Percentiles rank a stretch among this genome's conserved stretches.
Evolutionary conservation across 1,140 invertebrate species (phyloP).

Genomic region (Sycophila sp.): DNA sequence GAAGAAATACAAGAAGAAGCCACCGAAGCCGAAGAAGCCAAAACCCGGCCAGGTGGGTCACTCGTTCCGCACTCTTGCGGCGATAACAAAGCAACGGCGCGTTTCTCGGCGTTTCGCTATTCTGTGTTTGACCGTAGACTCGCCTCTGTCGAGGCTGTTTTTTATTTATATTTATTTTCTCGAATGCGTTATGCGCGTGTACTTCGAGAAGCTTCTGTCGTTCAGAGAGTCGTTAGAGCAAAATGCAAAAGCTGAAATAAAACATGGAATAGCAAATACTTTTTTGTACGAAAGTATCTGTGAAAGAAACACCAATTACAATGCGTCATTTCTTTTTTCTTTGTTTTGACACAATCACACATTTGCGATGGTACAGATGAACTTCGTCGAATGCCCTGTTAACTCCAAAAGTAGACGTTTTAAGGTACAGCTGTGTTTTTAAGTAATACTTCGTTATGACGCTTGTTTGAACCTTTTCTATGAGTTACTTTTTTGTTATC

Average conservation of each 20-base stretch:
- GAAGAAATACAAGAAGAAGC: slow-evolving; percentile 83
- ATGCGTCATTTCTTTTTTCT: slow-evolving; percentile 33
- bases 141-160: too few species aligned
- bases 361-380: slow-evolving; percentile 39
- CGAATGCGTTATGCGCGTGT: too few species aligned
- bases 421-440: slow-evolving; percentile 37
- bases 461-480: slow-evolving; percentile 25
- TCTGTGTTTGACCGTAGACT: too few species aligned
- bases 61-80: too few species aligned
- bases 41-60: slow-evolving; percentile 70
- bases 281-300: too few species aligned
- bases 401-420: slow-evolving; percentile 42
- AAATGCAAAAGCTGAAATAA: too few species aligned
- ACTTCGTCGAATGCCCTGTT: slow-evolving; percentile 22
- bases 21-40: slow-evolving; percentile 76
- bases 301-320: slow-evolving; percentile 23
- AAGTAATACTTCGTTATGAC: slow-evolving; percentile 18
- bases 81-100: too few species aligned
- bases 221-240: too few species aligned
- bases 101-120: too few species aligned
- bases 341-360: slow-evolving; percentile 32
- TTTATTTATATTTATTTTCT: too few species aligned
- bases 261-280: too few species aligned
- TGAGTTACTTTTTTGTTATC: slow-evolving; percentile 22
- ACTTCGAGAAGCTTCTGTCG: too few species aligned